A percentile compares a stretch with the other conserved stretches of the same genome.
phyloP scores from a whole-genome alignment of 1,140 invertebrate species.

The Fopius arisanus region DNA sequence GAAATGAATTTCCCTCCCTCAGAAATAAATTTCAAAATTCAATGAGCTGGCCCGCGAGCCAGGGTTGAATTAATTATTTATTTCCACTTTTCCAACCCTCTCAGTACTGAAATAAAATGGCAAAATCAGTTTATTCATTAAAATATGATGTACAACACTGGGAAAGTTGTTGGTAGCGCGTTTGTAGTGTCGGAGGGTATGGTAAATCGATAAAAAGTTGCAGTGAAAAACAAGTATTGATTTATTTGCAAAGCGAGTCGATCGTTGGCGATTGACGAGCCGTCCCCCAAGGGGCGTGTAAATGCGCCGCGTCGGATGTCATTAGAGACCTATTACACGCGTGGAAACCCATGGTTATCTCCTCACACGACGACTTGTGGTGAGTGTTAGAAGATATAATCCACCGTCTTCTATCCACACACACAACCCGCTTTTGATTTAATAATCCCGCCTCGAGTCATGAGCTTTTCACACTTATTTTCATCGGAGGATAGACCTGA shows the following conservation, averaged over 20 bases:
- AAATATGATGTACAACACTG: not conserved
- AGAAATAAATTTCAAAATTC: too few relatives aligned
- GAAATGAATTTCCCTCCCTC: too few relatives aligned
- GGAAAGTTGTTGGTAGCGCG: too few relatives aligned
- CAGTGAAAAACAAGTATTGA: conserved; percentile 42
- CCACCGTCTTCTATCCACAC: not conserved
- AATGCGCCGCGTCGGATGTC: conserved; percentile 38
- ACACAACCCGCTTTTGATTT: conserved; percentile 39
- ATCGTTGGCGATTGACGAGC: conserved; percentile 21
- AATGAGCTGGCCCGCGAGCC: too few relatives aligned
- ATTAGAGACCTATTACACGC: conserved; percentile 42
- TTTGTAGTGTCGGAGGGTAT: not conserved
- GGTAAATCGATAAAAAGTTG: not conserved
- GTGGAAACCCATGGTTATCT: conserved; percentile 41
- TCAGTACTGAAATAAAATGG: too few relatives aligned
- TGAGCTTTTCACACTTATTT: conserved; percentile 29
- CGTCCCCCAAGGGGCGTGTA: conserved; percentile 27
- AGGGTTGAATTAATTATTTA: too few relatives aligned
- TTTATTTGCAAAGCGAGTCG: conserved; percentile 37
- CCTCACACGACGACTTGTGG: conserved; percentile 33
- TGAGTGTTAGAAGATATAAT: conserved; percentile 31
- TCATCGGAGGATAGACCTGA: not conserved
- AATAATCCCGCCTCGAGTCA: conserved; percentile 44
- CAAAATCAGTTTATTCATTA: too few relatives aligned
- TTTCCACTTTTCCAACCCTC: too few relatives aligned